Evolutionary conservation across 2,113 vertebrate genomes (phyloP).

Genomic region (Dissostichus mawsoni): DNA sequence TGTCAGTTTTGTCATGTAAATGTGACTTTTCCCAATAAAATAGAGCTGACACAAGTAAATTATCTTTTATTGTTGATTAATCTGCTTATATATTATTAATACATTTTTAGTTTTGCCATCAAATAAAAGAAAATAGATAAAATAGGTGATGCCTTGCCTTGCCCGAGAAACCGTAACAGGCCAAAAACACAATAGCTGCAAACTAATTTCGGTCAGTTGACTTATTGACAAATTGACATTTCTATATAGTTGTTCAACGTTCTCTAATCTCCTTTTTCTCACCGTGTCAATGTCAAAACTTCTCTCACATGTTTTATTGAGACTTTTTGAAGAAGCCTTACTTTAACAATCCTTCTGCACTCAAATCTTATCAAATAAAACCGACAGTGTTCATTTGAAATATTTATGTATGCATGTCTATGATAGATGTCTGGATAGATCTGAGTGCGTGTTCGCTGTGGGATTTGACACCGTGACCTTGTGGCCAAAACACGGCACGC

Average conservation of each 20-base stretch:
- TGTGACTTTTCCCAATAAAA: background rate
- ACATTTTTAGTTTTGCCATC: background rate
- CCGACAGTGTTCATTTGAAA: slow-evolving; percentile 11
- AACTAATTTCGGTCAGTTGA: background rate
- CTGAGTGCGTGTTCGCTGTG: slow-evolving; percentile 1
- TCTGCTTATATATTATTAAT: background rate
- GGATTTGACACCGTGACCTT: slow-evolving; percentile 57
- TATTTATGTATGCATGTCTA: slow-evolving; percentile 13
- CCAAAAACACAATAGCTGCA: background rate
- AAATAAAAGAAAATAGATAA: no score
- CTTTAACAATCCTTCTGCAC: background rate
- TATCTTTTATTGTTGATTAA: background rate
- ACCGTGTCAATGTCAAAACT: no score
- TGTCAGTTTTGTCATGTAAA: background rate
- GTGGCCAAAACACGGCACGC: slow-evolving; percentile 39
- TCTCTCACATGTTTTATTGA: background rate
- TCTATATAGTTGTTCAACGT: background rate
- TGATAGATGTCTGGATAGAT: background rate
- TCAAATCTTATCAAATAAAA: slow-evolving; percentile 9
- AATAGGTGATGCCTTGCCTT: no score
- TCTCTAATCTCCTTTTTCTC: no score
- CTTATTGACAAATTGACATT: background rate
- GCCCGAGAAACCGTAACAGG: no score
- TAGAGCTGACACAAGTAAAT: background rate
- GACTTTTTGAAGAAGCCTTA: slow-evolving; percentile 14